These are phyloP conservation scores for Melospiza melodia DNA, from an alignment of 2,113 vertebrate genomes.

Conservation along the genomic window DNA sequence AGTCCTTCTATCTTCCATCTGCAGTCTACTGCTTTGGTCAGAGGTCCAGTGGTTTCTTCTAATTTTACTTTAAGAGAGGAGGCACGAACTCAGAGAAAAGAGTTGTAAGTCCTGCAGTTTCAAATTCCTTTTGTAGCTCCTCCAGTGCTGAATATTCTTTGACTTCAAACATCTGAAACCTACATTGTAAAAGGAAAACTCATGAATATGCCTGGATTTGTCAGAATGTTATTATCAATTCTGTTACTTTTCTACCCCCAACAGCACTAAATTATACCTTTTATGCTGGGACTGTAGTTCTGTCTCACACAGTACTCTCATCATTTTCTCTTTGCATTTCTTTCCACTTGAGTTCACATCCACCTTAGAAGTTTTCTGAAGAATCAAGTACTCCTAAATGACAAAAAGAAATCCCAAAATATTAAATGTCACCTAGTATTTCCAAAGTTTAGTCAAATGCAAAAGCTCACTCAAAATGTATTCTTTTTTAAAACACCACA, in stretches of 20 bases:
- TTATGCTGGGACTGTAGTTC: slow-evolving; percentile 70
- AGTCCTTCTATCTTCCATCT: neutral
- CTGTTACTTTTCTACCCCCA: slow-evolving; percentile 71
- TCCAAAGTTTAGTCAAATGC: neutral
- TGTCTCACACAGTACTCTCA: slow-evolving; percentile 85
- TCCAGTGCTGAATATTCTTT: slow-evolving; percentile 77
- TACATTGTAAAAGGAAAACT: slow-evolving; percentile 67
- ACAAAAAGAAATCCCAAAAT: slow-evolving; percentile 7
- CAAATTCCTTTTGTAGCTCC: slow-evolving; percentile 83
- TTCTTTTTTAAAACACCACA: neutral
- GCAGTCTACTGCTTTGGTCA: neutral
- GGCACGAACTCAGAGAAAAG: slow-evolving; percentile 79
- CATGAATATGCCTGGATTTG: slow-evolving; percentile 67
- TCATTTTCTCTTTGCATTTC: slow-evolving; percentile 95
- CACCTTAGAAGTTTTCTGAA: slow-evolving; percentile 89
- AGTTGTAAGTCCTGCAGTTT: slow-evolving; percentile 70
- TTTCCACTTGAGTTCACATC: slow-evolving; percentile 92
- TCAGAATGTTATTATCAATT: slow-evolving; percentile 74
- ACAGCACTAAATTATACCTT: slow-evolving; percentile 80
- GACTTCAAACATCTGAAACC: slow-evolving; percentile 83
- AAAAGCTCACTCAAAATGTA: neutral
- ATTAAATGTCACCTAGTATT: neutral
- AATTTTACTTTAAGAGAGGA: slow-evolving; percentile 64
- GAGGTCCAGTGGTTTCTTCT: neutral
- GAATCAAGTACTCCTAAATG: slow-evolving; percentile 84